phyloP scores from a whole-genome alignment of 2,113 vertebrate genomes.

The Dromas ardeola region DNA sequence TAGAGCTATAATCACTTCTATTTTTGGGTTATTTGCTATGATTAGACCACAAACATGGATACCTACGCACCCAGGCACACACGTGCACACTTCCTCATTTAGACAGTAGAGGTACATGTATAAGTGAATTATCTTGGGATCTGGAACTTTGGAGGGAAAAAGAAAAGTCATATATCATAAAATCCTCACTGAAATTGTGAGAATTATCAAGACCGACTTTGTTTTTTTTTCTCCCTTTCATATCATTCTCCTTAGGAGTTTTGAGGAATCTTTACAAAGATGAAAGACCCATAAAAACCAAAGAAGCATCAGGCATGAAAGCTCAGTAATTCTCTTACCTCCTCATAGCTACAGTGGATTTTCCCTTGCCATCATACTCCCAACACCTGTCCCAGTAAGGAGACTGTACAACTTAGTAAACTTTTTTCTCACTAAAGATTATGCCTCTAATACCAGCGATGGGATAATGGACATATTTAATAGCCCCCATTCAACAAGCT shows the following conservation, averaged over 20 bases:
- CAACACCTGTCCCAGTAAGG: background rate
- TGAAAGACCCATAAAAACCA: background rate
- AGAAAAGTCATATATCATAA: background rate
- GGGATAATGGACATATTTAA: background rate
- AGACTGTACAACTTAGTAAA: background rate
- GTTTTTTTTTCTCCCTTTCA: rapidly evolving
- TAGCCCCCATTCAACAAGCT: background rate
- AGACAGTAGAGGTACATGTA: background rate
- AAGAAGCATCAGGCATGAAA: background rate
- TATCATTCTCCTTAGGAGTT: background rate
- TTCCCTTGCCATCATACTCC: background rate
- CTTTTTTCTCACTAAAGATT: background rate
- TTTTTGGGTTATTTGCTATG: background rate
- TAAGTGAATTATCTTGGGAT: background rate
- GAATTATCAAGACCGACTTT: background rate
- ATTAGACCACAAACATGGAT: background rate
- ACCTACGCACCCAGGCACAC: rapidly evolving
- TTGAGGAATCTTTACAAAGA: background rate
- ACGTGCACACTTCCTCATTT: rapidly evolving
- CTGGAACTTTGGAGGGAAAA: background rate
- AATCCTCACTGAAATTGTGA: background rate
- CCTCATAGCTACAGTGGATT: background rate
- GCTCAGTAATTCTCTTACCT: background rate
- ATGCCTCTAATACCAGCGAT: background rate
- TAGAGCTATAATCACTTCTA: background rate